Conservation (phyloP, 2,797 vertebrate species). For the Leuciscus waleckii region DNA sequence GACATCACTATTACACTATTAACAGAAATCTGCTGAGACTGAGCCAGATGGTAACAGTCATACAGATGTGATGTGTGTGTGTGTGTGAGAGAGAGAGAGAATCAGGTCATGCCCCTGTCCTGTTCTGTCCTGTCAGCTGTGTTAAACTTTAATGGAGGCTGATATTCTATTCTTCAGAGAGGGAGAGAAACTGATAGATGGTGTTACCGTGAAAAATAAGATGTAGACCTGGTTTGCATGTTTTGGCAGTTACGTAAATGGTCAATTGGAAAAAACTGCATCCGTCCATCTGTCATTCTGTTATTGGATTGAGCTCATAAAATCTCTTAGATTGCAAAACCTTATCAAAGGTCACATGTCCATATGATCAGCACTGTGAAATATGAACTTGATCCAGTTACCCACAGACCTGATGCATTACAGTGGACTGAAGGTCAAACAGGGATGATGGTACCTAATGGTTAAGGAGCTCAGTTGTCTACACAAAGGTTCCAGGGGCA, state of each 20-base stretch:
- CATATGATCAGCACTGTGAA: slow-evolving; percentile 25
- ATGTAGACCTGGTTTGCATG: slow-evolving; percentile 46
- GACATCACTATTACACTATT: neutral
- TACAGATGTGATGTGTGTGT: slow-evolving; percentile 5
- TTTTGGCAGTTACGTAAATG: slow-evolving; percentile 29
- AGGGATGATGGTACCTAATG: slow-evolving; percentile 14
- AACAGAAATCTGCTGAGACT: slow-evolving; percentile 9
- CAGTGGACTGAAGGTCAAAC: slow-evolving; percentile 22
- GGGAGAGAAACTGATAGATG: slow-evolving; percentile 48
- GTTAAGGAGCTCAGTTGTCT: neutral
- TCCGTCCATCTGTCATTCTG: neutral
- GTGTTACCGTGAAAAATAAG: slow-evolving; percentile 56
- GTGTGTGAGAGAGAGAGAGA: neutral
- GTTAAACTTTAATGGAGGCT: slow-evolving; percentile 61
- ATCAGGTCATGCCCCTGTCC: slow-evolving; percentile 30
- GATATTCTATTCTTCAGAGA: slow-evolving; percentile 59
- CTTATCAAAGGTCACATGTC: slow-evolving; percentile 41
- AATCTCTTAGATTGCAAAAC: slow-evolving; percentile 45
- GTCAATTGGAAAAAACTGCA: neutral
- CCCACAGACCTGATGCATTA: slow-evolving; percentile 30
- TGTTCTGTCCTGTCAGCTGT: slow-evolving; percentile 32
- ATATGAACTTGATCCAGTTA: slow-evolving; percentile 35
- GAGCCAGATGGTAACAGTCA: slow-evolving; percentile 10
- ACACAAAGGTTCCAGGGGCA: slow-evolving; percentile 3
- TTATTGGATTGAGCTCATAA: slow-evolving; percentile 15